Evolutionary conservation across 2,797 vertebrate genomes (phyloP), one percentile per base, ranked within the genome.

Genomic region (Enoplosus armatus): DNA sequence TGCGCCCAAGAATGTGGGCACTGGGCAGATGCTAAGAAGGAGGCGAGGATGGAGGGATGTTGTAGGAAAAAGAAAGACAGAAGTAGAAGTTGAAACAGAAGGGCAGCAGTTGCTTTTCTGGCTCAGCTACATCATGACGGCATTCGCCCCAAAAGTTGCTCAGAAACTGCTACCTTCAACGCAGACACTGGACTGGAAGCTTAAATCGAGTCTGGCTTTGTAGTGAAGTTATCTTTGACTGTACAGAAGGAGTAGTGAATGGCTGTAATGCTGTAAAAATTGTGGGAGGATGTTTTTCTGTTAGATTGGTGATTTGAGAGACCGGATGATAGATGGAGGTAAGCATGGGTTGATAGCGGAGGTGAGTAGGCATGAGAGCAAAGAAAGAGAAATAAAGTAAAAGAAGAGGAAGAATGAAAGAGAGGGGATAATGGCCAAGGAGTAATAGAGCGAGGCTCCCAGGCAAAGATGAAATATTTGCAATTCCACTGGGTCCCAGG

Each of bases 381-480:
- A 68, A 71, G 59, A 75, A n/a, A 76, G 16, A 79, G 61, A 83
- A 80, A 69, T n/a, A 67, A 74, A 75, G 67, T 77, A n/a, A 77
- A 73, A 75, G 62, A 85, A 80, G 55, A 84, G 69, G 84, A 76
- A 59, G 84, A 90, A 90, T 84, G 83, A 91, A 90, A 91, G 79
- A 76, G 85, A 89, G 59, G 63, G 76, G 85, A 90, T 94, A 93
- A 95, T 90, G 87, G 92, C 79, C 72, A 78, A 88, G 86, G 79
- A 94, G 91, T 93, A 91, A 95, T 90, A 90, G 91, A 79, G 67
- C 71, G 51, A 77, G 75, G 89, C 92, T 95, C 80, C 89, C 85
- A 93, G 94, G 93, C 93, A 92, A 93, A 95, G 93, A 95, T 95
- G 94, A 95, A 96, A 96, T 95, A 95, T 95, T 95, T 95, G 94